Evolutionary conservation across 2,888 invertebrate species (phyloP), one percentile per base, ranked within the genome.

Genomic region (Polia nebulosa): DNA sequence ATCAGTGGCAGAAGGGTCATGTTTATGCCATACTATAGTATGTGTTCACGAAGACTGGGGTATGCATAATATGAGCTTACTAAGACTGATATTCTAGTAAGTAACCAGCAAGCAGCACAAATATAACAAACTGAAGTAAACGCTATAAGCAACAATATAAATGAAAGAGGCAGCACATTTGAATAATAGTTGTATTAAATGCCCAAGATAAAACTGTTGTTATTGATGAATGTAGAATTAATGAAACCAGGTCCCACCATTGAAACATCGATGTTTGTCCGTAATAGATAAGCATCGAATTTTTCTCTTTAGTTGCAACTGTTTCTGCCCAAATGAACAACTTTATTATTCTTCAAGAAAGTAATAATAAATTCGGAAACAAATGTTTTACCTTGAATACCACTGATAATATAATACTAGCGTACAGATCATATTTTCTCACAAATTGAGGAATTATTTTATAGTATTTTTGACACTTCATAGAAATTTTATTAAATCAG

Each of bases 31-130:
- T 47, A 25, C n/a, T 58, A n/a, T 39, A 29, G 20, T 32, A 32
- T 36, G 55, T 65, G 39, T 49, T 52, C 27, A 29, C 27, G 11
- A n/a, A 61, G 34, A 29, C 15, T 62, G 44, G 45, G 53, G 25
- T 57, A 53, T 63, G 62, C 75, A 60, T 77, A 71, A 75, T 68
- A 79, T 20, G 69, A 76, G 63, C 76, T 80, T 69, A 64, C 76
- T 80, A 41, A 69, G 76, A 76, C 69, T 76, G 80, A 68, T 61
- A 57, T 60, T 65, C 59, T 66, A 44, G 58, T 55, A 73, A 61
- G 36, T 58, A 72, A 36, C 51, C 36, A n/a, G 25, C 34, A 58
- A 62, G 36, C 17, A 51, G 44, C 27, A n/a, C 8, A 49, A 49
- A 27, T 27, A 27, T 27, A n/a, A 27, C 32, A 52, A 52, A 32